Conservation (phyloP, 2,888 invertebrate genomes). For the Camptogramma bilineatum region DNA sequence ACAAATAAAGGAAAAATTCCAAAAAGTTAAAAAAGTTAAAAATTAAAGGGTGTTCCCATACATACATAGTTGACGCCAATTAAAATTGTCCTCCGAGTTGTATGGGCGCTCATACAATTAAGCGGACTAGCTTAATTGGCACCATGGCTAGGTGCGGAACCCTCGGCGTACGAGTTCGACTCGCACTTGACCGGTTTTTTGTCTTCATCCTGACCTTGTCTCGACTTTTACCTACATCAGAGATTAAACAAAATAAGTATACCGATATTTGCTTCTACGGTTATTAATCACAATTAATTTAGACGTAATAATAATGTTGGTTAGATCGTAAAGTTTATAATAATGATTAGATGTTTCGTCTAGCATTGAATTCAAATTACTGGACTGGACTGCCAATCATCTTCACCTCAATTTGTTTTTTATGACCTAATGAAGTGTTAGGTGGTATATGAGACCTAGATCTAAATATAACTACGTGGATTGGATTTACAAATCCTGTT, state of each 20-base stretch:
- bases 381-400: constrained; percentile 38
- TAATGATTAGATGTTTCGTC: constrained; percentile 41
- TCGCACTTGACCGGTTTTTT: no score
- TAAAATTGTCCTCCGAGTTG: no score
- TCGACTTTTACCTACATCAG: constrained; percentile 63
- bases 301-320: constrained; percentile 50
- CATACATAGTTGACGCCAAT: no score
- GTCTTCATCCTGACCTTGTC: constrained; percentile 54
- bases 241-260: constrained; percentile 53
- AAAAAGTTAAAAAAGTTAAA: no score
- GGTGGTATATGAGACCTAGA: constrained; percentile 12
- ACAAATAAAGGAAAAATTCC: no score
- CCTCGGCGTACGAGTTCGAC: no score
- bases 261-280: constrained; percentile 51
- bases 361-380: constrained; percentile 30
- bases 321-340: constrained; percentile 26
- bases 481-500: not conserved
- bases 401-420: constrained; percentile 30
- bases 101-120: no score
- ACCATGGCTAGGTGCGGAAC: no score
- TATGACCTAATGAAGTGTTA: constrained; percentile 16
- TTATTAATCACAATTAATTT: constrained; percentile 59
- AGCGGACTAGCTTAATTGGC: no score
- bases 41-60: no score
- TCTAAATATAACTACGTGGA: not conserved